Base-by-base conservation (phyloP, 2,113 vertebrate genomes). In the Anguilla japonica region DNA sequence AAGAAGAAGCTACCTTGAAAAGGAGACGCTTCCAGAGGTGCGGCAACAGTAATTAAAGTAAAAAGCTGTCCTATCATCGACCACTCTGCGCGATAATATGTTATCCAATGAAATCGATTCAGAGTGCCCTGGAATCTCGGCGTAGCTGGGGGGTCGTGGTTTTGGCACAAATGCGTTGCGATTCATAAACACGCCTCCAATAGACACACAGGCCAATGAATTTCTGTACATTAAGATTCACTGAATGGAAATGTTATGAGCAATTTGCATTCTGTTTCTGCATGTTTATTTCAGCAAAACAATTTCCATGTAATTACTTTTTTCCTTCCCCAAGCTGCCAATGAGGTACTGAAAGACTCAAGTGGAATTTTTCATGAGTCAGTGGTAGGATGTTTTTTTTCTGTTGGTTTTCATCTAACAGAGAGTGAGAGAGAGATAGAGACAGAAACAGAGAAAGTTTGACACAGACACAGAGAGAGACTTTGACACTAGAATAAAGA, bases 271-370 rank as follows among this genome's bases (percentile, higher is more conserved):
- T 34, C 71, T 13, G n/a, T 34, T 75, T 75, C 71, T 75, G 71
- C 71, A 0, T 75, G 71, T 75, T 75, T 34, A 75, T 75, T 75
- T 75, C 71, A 34, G 71, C 71, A 75, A 75, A 75, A 75, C n/a
- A n/a, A 34, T 75, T 75, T 75, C 9, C 71, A 75, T 75, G 71
- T 75, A 75, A 75, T 75, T 75, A 75, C 71, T 75, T 75, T 75
- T 75, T 67, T 75, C 22, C 18, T 75, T 75, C 71, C 71, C 71
- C 11, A 34, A 13, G 71, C 71, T 75, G 71, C 71, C 71, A 67
- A 67, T 67, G 60, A 67, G 60, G 71, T 75, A 75, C 71, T 0
- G 11, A 75, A 34, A 75, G 71, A 75, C 71, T 75, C 71, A 75
- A 75, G 71, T 29, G 71, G 71, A 75, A 75, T 75, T 75, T 75